These are phyloP conservation scores for Chloroceryle aenea DNA, from an alignment of 2,113 vertebrate genomes.

Conservation along the genomic window DNA sequence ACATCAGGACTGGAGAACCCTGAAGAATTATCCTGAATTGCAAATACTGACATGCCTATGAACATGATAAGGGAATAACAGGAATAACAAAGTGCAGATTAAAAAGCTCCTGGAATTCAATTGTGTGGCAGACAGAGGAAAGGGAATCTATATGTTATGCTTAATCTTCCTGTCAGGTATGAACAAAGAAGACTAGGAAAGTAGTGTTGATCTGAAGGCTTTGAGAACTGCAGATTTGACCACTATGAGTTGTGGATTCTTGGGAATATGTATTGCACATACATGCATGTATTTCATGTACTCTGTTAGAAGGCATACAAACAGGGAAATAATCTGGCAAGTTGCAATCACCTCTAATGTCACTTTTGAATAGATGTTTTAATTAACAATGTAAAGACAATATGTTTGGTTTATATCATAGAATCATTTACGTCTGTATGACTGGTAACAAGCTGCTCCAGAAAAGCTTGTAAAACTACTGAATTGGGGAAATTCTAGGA, in stretches of 20 bases:
- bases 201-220: not conserved
- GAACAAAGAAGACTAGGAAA: not conserved
- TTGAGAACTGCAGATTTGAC: not conserved
- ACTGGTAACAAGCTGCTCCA: not conserved
- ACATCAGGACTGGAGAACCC: not conserved
- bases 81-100: not conserved
- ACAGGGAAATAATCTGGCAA: not conserved
- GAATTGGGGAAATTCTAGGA: not conserved
- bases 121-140: not conserved
- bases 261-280: not conserved
- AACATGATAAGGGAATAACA: not conserved
- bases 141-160: not conserved
- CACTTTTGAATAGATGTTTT: not conserved
- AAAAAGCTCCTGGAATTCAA: not conserved
- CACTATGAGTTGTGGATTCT: not conserved
- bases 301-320: not conserved
- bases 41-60: not conserved
- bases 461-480: not conserved
- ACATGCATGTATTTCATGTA: not conserved
- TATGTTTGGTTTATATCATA: not conserved
- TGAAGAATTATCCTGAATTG: not conserved
- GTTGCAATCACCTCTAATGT: not conserved
- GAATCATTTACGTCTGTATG: not conserved
- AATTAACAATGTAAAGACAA: not conserved
- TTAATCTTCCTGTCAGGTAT: not conserved